phyloP scores from a whole-genome alignment of 2,113 vertebrate genomes.

The Carassius auratus region DNA sequence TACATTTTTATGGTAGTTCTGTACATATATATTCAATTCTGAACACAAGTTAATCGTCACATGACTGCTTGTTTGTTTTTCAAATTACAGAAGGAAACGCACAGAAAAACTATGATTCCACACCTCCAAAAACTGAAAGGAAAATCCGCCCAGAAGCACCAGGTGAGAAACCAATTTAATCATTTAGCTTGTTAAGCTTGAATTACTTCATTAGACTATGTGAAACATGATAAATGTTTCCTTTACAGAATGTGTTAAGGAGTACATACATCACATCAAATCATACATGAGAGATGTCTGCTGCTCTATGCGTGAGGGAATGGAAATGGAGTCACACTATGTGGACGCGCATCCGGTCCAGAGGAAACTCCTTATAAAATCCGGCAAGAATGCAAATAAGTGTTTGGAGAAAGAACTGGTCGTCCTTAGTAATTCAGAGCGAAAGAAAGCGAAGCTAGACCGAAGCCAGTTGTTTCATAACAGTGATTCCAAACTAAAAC shows the following conservation, averaged over 20 bases:
- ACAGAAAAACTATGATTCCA: constrained; percentile 41
- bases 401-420: constrained; percentile 80
- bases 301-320: constrained; percentile 63
- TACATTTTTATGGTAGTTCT: background rate
- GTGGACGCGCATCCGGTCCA: constrained; percentile 76
- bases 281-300: constrained; percentile 67
- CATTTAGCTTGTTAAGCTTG: background rate
- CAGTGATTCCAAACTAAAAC: constrained; percentile 48
- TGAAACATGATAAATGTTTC: background rate
- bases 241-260: constrained; percentile 76
- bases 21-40: background rate
- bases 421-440: constrained; percentile 74
- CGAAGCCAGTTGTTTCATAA: constrained; percentile 73
- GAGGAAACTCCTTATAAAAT: constrained; percentile 70
- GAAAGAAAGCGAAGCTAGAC: constrained; percentile 64
- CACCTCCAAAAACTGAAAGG: constrained; percentile 29
- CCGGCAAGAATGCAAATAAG: constrained; percentile 76
- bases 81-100: constrained; percentile 48
- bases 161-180: constrained; percentile 55
- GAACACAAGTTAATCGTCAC: background rate
- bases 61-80: background rate
- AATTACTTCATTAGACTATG: background rate
- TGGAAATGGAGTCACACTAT: constrained; percentile 72
- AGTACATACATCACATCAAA: constrained; percentile 72
- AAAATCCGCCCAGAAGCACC: constrained; percentile 54